Evolutionary conservation across 2,797 vertebrate genomes (phyloP), one percentile per base, ranked within the genome.

Genomic region (Acanthurus lineatus): DNA sequence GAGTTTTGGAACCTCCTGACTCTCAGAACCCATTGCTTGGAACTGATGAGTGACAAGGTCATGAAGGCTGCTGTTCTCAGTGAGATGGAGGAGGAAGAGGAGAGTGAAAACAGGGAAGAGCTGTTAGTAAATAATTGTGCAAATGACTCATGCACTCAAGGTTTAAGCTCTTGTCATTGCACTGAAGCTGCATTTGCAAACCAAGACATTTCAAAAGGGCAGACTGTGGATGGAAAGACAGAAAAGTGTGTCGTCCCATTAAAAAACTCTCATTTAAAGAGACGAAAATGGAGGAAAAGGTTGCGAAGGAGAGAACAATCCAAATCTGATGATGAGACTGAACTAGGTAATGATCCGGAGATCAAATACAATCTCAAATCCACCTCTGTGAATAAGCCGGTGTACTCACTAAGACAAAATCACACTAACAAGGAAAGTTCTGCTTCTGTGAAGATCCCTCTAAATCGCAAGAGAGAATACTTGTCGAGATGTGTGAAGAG

Each of bases 1-100:
- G 98, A 99, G 89, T 99, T 99, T 89, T 99, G 98, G 98, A 99
- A 97, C 91, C 96, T 99, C 35, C 88, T 98, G 59, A 98, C 97
- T 88, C 96, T 99, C 86, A 97, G 97, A 92, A 97, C 96, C 54
- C 96, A 96, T 83, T 99, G 98, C 86, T 94, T 97, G 77, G 96
- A 96, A 2, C 89, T 99, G 63, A 89, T 99, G 87, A 96, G 93
- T 32, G 97, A 98, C 85, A 96, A 96, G 47, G 95, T 95, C 79
- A 94, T 84, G 79, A 93, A 94, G 88, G 94, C 86, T 57, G 93
- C 92, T 52, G 91, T 91, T 32, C 94, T 95, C 73, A 93, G 79
- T 86, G 96, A 97, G 93, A 96, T 96, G 89, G 92, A 94, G 91
- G 92, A 96, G 83, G 94, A 95, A 74, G 93, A 96, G 77, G 94